Base-by-base conservation (phyloP, 2,113 vertebrate species). In the Melanocharis versteri region DNA sequence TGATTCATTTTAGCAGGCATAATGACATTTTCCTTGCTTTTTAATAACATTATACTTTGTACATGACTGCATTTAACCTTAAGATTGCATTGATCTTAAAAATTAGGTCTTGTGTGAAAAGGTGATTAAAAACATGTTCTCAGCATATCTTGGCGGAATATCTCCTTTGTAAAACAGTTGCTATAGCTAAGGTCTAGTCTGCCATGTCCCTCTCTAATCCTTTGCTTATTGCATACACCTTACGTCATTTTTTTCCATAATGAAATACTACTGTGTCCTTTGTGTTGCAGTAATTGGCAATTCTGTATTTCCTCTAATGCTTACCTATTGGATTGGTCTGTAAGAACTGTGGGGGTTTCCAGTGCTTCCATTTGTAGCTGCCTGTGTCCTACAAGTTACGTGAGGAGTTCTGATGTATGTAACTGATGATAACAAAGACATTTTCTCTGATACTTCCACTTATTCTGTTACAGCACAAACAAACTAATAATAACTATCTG, bases 331-430 rank as follows among this genome's bases (percentile, higher is more conserved):
- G 39, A 35, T 7, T 70, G 26, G 7, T 23, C 83, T 45, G 22
- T 33, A 18, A 57, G 14, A 80, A 50, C 13, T 42, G 53, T 10
- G 27, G 16, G 12, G 28, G 9, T 21, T 91, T 60, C 58, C 62
- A 64, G 10, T 42, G 51, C 33, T 86, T 66, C 53, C 28, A 42
- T 45, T 50, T 31, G 42, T 31, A 62, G 48, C 40, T 87, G 50
- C 21, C 30, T 30, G 11, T 10, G 19, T 73, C 33, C 30, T 28
- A 0, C 3, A 48, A 30, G 18, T 62, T 57, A 58, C 0, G 0
- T 21, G 61, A 71, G 27, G n/a, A 88, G 2, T 14, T 26, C 35
- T 39, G n/a, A 73, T 5, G 12, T 15, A 42, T 3, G 0, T 10
- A 45, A 53, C 13, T 62, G 33, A 33, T 13, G 27, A 24, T 27